Percentiles rank a stretch among this genome's conserved stretches.
phyloP scores from a whole-genome alignment of 1,140 invertebrate genomes.

The Heliothis subflexa region DNA sequence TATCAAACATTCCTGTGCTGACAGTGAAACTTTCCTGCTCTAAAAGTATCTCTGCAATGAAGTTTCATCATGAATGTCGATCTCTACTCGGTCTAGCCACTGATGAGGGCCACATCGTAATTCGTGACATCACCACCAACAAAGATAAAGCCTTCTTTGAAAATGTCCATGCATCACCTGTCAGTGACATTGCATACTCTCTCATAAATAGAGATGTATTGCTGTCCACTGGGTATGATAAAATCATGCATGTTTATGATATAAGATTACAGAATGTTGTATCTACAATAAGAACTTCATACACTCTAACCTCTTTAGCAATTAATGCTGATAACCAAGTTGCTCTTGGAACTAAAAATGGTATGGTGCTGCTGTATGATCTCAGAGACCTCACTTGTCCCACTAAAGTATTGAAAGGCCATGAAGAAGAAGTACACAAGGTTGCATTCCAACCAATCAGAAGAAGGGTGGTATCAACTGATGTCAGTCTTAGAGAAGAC shows the following conservation, averaged over 20 bases:
- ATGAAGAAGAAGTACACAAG: conserved; percentile 74
- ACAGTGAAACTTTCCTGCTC: conserved; percentile 79
- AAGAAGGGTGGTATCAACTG: conserved; percentile 70
- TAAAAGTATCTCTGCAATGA: conserved; percentile 81
- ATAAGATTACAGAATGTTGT: conserved; percentile 79
- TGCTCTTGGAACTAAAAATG: conserved; percentile 81
- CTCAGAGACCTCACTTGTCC: conserved; percentile 77
- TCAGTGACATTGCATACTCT: conserved; percentile 82
- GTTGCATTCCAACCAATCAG: conserved; percentile 78
- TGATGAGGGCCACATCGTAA: conserved; percentile 82
- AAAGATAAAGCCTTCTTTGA: conserved; percentile 83
- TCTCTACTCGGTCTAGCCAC: conserved; percentile 80
- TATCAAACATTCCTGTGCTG: conserved; percentile 78
- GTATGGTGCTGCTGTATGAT: conserved; percentile 79
- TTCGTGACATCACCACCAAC: conserved; percentile 81
- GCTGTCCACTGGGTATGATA: conserved; percentile 82
- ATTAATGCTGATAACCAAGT: conserved; percentile 77
- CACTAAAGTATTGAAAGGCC: conserved; percentile 73
- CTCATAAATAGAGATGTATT: conserved; percentile 83
- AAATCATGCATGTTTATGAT: conserved; percentile 82
- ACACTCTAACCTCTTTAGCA: conserved; percentile 78
- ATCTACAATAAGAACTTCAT: conserved; percentile 75
- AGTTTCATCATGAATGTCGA: conserved; percentile 81
- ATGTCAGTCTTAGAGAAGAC: conserved; percentile 79
- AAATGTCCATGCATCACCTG: conserved; percentile 82